Percentiles rank a stretch among this genome's conserved stretches.
Evolutionary conservation across 2,113 vertebrate genomes (phyloP).

Genomic region (Myotis davidii): DNA sequence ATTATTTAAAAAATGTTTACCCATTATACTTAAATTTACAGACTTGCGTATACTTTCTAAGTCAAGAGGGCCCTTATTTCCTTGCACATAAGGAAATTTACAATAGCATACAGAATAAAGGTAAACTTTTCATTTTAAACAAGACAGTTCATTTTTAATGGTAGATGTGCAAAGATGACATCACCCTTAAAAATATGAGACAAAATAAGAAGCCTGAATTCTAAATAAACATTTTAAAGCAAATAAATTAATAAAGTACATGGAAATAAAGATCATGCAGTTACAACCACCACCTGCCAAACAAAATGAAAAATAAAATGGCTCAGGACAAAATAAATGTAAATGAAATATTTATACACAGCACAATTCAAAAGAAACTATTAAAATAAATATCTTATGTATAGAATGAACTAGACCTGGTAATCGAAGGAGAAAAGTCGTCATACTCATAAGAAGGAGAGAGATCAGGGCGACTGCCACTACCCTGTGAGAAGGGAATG

Average conservation of each 20-base stretch:
- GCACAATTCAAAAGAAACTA: constrained; percentile 74
- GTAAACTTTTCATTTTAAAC: constrained; percentile 46
- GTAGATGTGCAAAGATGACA: constrained; percentile 82
- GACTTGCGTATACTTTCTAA: not conserved
- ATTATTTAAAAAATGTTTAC: constrained; percentile 43
- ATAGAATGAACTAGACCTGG: constrained; percentile 88
- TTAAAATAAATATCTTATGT: constrained; percentile 81
- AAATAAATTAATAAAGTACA: constrained; percentile 78
- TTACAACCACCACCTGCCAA: constrained; percentile 83
- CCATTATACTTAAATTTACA: constrained; percentile 34
- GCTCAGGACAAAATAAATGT: constrained; percentile 71
- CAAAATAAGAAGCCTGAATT: constrained; percentile 78
- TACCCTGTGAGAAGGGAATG: constrained; percentile 97
- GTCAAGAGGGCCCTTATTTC: constrained; percentile 20
- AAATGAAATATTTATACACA: constrained; percentile 80
- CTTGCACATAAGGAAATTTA: constrained; percentile 43
- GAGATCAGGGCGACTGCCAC: constrained; percentile 93
- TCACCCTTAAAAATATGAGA: constrained; percentile 78
- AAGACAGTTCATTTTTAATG: constrained; percentile 35
- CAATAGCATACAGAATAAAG: not conserved
- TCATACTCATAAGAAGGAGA: constrained; percentile 98
- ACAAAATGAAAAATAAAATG: constrained; percentile 81
- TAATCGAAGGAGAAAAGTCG: constrained; percentile 91
- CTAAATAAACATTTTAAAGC: constrained; percentile 75
- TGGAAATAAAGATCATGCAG: constrained; percentile 86